Percentiles rank a stretch among this genome's conserved stretches.
Conservation (phyloP, 1,140 invertebrate genomes). For the Drosophila nannoptera region DNA sequence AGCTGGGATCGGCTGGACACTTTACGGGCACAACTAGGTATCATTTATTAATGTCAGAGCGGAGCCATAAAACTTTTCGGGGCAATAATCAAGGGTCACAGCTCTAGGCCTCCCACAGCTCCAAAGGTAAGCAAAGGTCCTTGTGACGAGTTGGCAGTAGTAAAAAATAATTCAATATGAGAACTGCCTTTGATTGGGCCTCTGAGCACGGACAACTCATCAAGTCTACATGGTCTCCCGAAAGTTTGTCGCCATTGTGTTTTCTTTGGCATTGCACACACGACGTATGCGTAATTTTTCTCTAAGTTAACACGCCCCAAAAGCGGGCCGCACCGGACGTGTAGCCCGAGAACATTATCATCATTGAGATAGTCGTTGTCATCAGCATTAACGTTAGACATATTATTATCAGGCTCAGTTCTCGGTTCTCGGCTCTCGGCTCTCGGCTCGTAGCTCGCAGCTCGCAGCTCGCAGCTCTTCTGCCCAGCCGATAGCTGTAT, state of each 20-base stretch:
- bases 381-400: slow-evolving; percentile 61
- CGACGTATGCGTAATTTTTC: slow-evolving; percentile 52
- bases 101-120: slow-evolving; percentile 24
- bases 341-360: slow-evolving; percentile 19
- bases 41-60: slow-evolving; percentile 57
- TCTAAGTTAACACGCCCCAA: slow-evolving; percentile 21
- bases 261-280: slow-evolving; percentile 38
- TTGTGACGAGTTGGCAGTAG: background rate
- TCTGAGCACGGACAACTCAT: slow-evolving; percentile 7
- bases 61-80: slow-evolving; percentile 41
- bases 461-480: too few species aligned
- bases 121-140: slow-evolving; percentile 20
- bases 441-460: background rate
- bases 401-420: slow-evolving; percentile 51
- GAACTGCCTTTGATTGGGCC: slow-evolving; percentile 8
- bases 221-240: slow-evolving; percentile 22
- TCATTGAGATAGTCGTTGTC: slow-evolving; percentile 35
- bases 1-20: slow-evolving; percentile 8
- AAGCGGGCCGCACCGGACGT: slow-evolving; percentile 27
- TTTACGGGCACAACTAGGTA: slow-evolving; percentile 17
- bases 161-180: slow-evolving; percentile 58
- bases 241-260: slow-evolving; percentile 31
- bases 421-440: slow-evolving; percentile 10
- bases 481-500: background rate
- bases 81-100: slow-evolving; percentile 53